phyloP scores from a whole-genome alignment of 2,888 invertebrate species.

The Papilio elwesi region DNA sequence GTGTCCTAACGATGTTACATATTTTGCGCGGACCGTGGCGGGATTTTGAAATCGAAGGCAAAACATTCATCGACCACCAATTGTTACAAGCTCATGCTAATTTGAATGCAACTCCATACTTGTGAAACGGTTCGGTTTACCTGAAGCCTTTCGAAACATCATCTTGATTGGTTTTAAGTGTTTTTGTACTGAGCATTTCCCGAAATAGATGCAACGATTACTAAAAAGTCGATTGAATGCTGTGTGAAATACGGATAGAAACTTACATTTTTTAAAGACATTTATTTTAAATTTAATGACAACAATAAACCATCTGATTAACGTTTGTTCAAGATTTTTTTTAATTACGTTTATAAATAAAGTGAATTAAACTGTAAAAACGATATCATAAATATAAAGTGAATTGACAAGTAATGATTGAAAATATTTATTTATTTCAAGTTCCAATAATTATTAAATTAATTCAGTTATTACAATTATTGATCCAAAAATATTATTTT shows the following conservation, averaged over 20 bases:
- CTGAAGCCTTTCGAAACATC: slow-evolving; percentile 50
- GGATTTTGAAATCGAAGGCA: slow-evolving; percentile 64
- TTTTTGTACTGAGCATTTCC: slow-evolving; percentile 24
- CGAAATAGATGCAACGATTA: slow-evolving; percentile 11
- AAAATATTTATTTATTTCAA: too few species aligned
- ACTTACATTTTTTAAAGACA: background rate
- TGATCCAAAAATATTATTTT: too few species aligned
- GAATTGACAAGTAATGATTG: too few species aligned
- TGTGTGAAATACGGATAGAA: slow-evolving; percentile 5
- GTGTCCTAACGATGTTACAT: slow-evolving; percentile 76
- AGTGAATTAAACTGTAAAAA: too few species aligned
- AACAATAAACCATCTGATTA: too few species aligned
- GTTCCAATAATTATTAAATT: too few species aligned
- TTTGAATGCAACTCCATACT: slow-evolving; percentile 63
- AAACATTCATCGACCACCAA: slow-evolving; percentile 67
- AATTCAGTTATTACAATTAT: too few species aligned
- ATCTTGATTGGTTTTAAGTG: slow-evolving; percentile 35
- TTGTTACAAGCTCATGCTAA: slow-evolving; percentile 75
- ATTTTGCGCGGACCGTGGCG: slow-evolving; percentile 76
- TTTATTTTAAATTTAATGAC: too few species aligned
- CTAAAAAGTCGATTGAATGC: background rate
- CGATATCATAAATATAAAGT: too few species aligned
- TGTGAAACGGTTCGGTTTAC: slow-evolving; percentile 52
- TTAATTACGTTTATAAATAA: too few species aligned
- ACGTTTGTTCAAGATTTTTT: too few species aligned